A percentile compares a stretch with the other conserved stretches of the same genome.
These are phyloP conservation scores for Dolichopus griseipennis DNA, from an alignment of 2,888 invertebrate species.

Conservation along the genomic window DNA sequence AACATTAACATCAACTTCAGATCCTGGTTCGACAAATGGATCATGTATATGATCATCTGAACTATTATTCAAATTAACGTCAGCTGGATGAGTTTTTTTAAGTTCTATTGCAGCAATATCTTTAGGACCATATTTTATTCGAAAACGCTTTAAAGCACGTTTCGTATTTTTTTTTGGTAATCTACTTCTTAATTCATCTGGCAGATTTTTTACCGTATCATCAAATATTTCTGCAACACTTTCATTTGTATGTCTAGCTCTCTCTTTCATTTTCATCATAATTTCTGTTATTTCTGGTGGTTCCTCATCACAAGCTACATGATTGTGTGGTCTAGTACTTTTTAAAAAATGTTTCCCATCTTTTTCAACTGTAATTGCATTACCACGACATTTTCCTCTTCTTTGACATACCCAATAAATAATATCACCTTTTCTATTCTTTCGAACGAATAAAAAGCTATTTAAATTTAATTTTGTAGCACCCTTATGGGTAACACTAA, in stretches of 20 bases:
- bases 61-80: background rate
- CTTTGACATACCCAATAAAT: background rate
- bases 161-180: background rate
- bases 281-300: background rate
- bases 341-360: constrained; percentile 9
- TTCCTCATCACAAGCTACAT: background rate
- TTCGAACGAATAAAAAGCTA: constrained; percentile 2
- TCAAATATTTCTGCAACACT: background rate
- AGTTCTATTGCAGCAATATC: background rate
- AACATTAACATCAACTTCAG: constrained; percentile 7
- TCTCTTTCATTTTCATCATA: constrained; percentile 1
- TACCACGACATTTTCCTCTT: constrained; percentile 2
- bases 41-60: constrained; percentile 5
- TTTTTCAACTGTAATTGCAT: constrained; percentile 5
- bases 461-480: constrained; percentile 11
- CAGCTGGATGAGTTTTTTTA: constrained; percentile 8
- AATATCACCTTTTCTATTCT: background rate
- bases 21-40: constrained; percentile 10
- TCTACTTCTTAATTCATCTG: constrained; percentile 1
- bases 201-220: background rate
- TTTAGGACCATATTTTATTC: constrained; percentile 4
- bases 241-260: background rate
- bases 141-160: background rate
- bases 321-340: constrained; percentile 8
- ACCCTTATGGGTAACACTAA: background rate